Conservation (phyloP, 1,140 invertebrate species). For the Drosophila mayri region DNA sequence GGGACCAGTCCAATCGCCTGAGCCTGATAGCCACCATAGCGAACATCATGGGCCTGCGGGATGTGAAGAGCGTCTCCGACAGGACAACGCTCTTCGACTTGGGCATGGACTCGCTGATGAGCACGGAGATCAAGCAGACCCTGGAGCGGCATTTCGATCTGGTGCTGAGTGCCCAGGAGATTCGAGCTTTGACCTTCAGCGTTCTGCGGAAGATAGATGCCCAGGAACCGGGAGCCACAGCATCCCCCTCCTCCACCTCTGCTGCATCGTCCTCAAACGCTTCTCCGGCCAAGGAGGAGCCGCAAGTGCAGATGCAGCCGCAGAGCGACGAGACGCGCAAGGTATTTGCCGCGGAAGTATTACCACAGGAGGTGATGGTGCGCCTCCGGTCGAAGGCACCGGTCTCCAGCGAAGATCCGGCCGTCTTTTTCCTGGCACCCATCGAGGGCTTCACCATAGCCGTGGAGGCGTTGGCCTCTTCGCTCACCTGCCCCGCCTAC, state of each 20-base stretch:
- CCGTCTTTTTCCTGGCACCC: constrained; percentile 93
- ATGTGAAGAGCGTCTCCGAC: constrained; percentile 90
- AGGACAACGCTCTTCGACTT: constrained; percentile 94
- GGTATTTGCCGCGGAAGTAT: constrained; percentile 87
- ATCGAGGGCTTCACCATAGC: constrained; percentile 94
- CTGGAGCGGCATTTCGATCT: constrained; percentile 96
- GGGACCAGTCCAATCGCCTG: constrained; percentile 84
- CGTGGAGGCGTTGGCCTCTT: constrained; percentile 89
- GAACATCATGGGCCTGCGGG: constrained; percentile 94
- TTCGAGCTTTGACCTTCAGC: constrained; percentile 91
- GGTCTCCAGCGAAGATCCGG: constrained; percentile 80
- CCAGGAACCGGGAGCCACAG: constrained; percentile 33
- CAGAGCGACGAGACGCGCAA: constrained; percentile 85
- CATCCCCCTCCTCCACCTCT: neutral
- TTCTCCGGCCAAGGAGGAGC: constrained; percentile 11
- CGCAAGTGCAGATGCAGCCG: constrained; percentile 33
- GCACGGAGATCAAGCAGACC: constrained; percentile 98
- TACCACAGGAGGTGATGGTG: constrained; percentile 89
- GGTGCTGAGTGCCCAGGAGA: constrained; percentile 94
- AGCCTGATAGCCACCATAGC: constrained; percentile 91
- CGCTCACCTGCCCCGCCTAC: constrained; percentile 92
- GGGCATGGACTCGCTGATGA: constrained; percentile 99
- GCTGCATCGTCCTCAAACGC: constrained; percentile 16
- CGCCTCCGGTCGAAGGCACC: constrained; percentile 86
- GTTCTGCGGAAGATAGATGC: constrained; percentile 89